Evolutionary conservation across 2,888 invertebrate species (phyloP), one percentile per base, ranked within the genome.

Genomic region (Eristalinus sepulchralis): DNA sequence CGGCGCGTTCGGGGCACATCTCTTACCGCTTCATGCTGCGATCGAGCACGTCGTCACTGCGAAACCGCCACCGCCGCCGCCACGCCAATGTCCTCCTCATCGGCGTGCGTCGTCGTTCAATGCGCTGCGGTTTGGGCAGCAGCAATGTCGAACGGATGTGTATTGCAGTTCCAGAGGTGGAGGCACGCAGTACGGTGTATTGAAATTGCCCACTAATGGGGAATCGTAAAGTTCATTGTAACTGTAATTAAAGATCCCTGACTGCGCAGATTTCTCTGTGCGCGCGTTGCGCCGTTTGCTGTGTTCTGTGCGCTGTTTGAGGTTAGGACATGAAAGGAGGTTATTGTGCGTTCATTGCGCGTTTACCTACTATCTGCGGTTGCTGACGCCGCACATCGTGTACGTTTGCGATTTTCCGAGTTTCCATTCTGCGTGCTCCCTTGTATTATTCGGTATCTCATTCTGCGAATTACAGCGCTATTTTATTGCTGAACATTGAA

Each of bases 211-310:
- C 83, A 83, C 86, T 86, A 86, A 86, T 86, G 83, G 86, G 68
- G 75, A 83, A 83, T 83, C 83, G 83, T 83, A 83, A 79, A 83
- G 86, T 86, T 83, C 86, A 86, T 83, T 83, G 86, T 86, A 83
- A 86, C 86, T 86, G 86, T 86, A 86, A 86, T 86, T 86, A 83
- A 86, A 86, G 86, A 86, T 86, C 86, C 73, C 78, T 86, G 73
- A 83, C 83, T 83, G 68, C 75, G 86, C 83, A 55, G 78, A 86
- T 83, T 86, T 86, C 78, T 78, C 77, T 72, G 83, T 86, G 79
- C 75, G 83, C 67, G 60, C 27, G 27, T 5, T 86, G 83, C 67
- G 57, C 31, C 31, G 36, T 31, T 39, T 57, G 24, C 33, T 27
- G 24, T 67, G 36, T 78, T 64, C 17, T 27, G 67, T 67, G 39